Percentiles rank a stretch among this genome's conserved stretches.
phyloP scores from a whole-genome alignment of 1,140 invertebrate species.

The Diabrotica virgifera region DNA sequence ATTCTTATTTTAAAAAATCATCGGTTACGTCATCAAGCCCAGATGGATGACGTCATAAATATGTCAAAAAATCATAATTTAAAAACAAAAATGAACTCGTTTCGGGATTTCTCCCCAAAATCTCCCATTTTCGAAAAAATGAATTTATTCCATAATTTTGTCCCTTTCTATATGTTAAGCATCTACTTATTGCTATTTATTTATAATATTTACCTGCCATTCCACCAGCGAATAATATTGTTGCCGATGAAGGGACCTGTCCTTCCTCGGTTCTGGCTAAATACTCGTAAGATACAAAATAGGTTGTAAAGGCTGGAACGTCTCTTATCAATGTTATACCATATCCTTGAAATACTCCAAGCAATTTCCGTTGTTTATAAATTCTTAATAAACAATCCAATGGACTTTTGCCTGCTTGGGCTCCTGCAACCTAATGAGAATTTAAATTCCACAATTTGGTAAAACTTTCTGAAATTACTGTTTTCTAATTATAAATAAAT shows the following conservation, averaged over 20 bases:
- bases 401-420: conserved; percentile 51
- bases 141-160: too few relatives aligned
- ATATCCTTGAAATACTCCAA: conserved; percentile 73
- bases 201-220: conserved; percentile 52
- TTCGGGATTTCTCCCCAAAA: too few relatives aligned
- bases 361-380: conserved; percentile 59
- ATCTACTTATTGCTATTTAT: too few relatives aligned
- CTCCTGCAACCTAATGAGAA: not conserved
- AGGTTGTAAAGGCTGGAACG: conserved; percentile 68
- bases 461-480: too few relatives aligned
- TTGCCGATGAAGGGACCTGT: conserved; percentile 52
- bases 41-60: too few relatives aligned
- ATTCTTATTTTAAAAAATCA: too few relatives aligned
- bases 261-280: conserved; percentile 53
- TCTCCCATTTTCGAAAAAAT: too few relatives aligned
- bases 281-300: conserved; percentile 74
- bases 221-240: conserved; percentile 75
- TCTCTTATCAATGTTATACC: conserved; percentile 73
- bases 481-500: too few relatives aligned
- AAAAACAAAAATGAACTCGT: too few relatives aligned
- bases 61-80: too few relatives aligned
- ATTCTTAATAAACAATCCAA: conserved; percentile 65
- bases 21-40: too few relatives aligned
- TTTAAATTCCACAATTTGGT: not conserved
- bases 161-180: too few relatives aligned